A percentile compares a stretch with the other conserved stretches of the same genome.
phyloP scores from a whole-genome alignment of 2,797 vertebrate genomes.

The Setipinna tenuifilis region DNA sequence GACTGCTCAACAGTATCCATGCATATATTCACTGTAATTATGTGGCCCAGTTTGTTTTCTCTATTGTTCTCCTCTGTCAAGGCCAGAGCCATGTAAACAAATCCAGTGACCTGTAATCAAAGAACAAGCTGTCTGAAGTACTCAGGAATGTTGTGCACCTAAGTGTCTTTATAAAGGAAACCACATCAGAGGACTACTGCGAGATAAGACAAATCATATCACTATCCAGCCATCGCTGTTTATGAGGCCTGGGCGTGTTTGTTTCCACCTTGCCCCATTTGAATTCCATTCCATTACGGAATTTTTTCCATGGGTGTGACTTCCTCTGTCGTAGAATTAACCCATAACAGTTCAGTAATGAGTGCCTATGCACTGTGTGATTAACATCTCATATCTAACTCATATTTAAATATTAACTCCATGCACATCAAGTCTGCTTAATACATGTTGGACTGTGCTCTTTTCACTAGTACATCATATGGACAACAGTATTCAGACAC shows the following conservation, averaged over 20 bases:
- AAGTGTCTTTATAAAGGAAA: background rate
- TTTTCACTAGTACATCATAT: background rate
- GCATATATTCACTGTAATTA: background rate
- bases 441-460: slow-evolving; percentile 33
- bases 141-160: background rate
- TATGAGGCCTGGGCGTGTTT: background rate
- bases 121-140: background rate
- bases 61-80: background rate
- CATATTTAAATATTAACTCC: too few relatives aligned
- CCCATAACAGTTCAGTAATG: too few relatives aligned
- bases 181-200: background rate
- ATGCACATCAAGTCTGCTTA: too few relatives aligned
- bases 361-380: too few relatives aligned
- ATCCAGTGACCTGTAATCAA: background rate
- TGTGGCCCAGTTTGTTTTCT: background rate
- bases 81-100: background rate
- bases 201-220: background rate
- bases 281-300: too few relatives aligned
- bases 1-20: background rate
- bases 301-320: background rate
- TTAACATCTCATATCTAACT: too few relatives aligned
- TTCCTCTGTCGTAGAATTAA: background rate
- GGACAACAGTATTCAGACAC: too few relatives aligned
- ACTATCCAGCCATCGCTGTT: background rate
- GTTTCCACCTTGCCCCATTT: background rate